phyloP scores from a whole-genome alignment of 2,888 invertebrate genomes.

The Carcina quercana region DNA sequence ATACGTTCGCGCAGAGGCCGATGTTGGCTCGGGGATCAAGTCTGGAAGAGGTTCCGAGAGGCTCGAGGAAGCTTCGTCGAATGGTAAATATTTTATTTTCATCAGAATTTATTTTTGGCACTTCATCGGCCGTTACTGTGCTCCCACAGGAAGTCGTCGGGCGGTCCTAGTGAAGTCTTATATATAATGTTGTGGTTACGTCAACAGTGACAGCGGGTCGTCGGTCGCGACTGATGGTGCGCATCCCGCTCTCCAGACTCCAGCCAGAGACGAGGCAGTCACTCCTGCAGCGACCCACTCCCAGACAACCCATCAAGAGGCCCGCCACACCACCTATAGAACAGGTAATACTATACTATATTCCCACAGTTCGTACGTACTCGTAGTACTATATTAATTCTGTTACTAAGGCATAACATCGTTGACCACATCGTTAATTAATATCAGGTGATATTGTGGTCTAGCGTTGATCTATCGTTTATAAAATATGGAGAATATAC shows the following conservation, averaged over 20 bases:
- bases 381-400: no score
- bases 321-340: slow-evolving; percentile 22
- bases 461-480: no score
- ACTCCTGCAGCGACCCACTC: slow-evolving; percentile 39
- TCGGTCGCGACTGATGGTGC: slow-evolving; percentile 38
- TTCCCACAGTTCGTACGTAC: no score
- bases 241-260: slow-evolving; percentile 47
- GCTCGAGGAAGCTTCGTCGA: slow-evolving; percentile 46
- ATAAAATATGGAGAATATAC: no score
- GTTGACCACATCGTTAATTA: no score
- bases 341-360: no score
- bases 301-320: slow-evolving; percentile 19
- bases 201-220: slow-evolving; percentile 26
- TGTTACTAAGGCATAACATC: no score
- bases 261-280: slow-evolving; percentile 40
- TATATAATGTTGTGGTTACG: background rate
- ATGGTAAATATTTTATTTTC: slow-evolving; percentile 36
- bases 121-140: no score
- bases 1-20: slow-evolving; percentile 57
- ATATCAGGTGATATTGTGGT: no score
- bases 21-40: slow-evolving; percentile 54
- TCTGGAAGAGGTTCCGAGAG: slow-evolving; percentile 46
- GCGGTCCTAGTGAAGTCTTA: no score
- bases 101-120: no score
- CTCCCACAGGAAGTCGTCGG: no score